Base-by-base conservation (phyloP, 2,113 vertebrate species). In the Microcebus murinus region DNA sequence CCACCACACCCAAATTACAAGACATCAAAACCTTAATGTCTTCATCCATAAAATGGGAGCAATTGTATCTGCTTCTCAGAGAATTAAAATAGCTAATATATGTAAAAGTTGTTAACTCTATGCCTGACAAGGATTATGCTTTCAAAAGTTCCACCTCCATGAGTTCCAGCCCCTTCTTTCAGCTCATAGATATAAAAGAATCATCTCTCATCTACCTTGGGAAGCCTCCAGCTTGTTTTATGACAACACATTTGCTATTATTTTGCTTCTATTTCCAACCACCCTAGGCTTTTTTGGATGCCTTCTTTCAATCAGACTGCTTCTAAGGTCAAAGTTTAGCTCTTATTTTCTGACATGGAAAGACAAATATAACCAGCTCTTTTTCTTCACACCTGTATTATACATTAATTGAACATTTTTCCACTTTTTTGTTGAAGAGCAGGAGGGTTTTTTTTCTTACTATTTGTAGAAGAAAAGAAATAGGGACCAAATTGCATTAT, bases 241-340 rank as follows among this genome's bases (percentile, higher is more conserved):
- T 92, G 91, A 94, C 89, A 96, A 92, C 94, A 85, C 77, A 63
- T 94, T 97, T 90, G 84, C 61, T 79, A 42, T 93, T 88, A 42
- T 90, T 92, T 90, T 92, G 34, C 36, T 71, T 82, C 61, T 48
- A 48, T 76, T 92, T 94, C 95, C 95, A 96, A n/a, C 36, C 17
- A 74, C 71, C 67, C 70, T 18, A 21, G 81, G 81, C 73, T 48
- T 76, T 71, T 79, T 74, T 68, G 81, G 86, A 95, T 55, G 61
- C 48, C 3, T 31, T 68, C 61, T 85, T 94, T 92, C 45, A 45
- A 20, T 93, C 91, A 90, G 68, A 29, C 92, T 82, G 87, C 71
- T 95, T 85, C 82, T 85, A 73, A 91, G 92, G 89, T 88, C 86
- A 95, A 70, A 94, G 52, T 71, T 80, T 34, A 77, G 79, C 73